Base-by-base conservation (phyloP, 2,797 vertebrate genomes). In the Falco rusticolus region DNA sequence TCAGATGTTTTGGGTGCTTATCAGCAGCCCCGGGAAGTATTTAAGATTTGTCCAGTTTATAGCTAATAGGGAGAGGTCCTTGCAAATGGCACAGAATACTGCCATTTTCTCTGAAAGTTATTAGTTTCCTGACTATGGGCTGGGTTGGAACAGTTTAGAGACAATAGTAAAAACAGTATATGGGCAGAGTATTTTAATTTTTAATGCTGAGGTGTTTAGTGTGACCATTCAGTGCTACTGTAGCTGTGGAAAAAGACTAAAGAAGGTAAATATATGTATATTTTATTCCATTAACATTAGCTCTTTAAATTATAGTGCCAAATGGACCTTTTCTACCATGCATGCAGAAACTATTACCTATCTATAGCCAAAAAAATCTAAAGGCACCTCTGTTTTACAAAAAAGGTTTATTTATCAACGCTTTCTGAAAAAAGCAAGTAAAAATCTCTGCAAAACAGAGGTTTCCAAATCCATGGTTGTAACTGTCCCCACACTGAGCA, bases 1-100 rank as follows among this genome's bases (percentile, higher is more conserved):
- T 96, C 89, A 94, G 90, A 89, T 45, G 34, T 51, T 94, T 93
- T 89, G 85, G 34, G 83, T 94, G 87, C 95, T 96, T 96, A 96
- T 96, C 93, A 96, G 91, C 51, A 89, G 53, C 74, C 69, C 71
- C 0, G 2, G 89, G 80, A 96, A 91, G 24, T 37, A 57, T 96
- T 93, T 93, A 76, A 89, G 28, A 4, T 79, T 96, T 89, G 66
- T 76, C 48, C 83, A 94, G 41, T 90, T 89, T 91, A 61, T 60
- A 87, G 88, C 29, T 79, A 79, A n/a, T 17, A 76, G 63, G 75
- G 80, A 92, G 66, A 94, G 64, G 80, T 89, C 66, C 51, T 59
- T 82, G 74, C 63, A 94, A 89, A 90, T 0, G 2, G 53, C 56
- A 82, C 90, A 94, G 74, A 90, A 94, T 79, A 57, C 39, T 79